Base-by-base conservation (phyloP, 2,113 vertebrate species). In the Rana temporaria region DNA sequence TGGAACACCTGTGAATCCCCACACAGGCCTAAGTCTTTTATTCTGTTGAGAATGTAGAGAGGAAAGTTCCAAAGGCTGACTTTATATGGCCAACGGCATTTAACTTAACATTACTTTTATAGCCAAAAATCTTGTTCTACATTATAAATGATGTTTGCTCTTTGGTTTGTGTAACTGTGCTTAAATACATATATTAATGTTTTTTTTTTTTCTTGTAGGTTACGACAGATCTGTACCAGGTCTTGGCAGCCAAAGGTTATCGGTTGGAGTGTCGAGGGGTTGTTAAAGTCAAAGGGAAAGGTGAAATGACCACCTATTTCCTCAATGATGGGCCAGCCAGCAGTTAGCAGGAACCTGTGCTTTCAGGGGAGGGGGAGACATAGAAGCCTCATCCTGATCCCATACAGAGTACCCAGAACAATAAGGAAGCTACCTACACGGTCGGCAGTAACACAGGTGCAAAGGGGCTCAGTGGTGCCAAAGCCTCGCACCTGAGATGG, bases 231-330 rank as follows among this genome's bases (percentile, higher is more conserved):
- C 90, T 99, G 85, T 89, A 97, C 92, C 96, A 97, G 92, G 96
- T 99, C 89, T 93, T 99, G 87, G 91, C 90, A 12, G 91, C 85
- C 90, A 98, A 96, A 92, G 96, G 96, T 78, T 99, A 99, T 72
- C 92, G 92, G 86, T 86, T 98, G 91, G 96, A 98, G 90, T 96
- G 94, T 74, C 95, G 97, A 16, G 97, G 97, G 15, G 92, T 98
- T 38, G 93, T 98, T 30, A 99, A 99, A 88, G 97, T 99, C 85
- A 99, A 99, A 89, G 97, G 97, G 82, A 99, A 99, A 89, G 97
- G 97, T n/a, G 97, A 98, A 88, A 99, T 98, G 96, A 97, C 95
- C 78, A 99, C 97, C 86, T 99, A 98, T 89, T 99, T 97, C 92
- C 94, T 99, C 90, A 98, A 96, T 8, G 94, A 96, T 0, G 96